These are phyloP conservation scores for Ariopsis seemanni DNA, from an alignment of 2,113 vertebrate species.

Conservation along the genomic window DNA sequence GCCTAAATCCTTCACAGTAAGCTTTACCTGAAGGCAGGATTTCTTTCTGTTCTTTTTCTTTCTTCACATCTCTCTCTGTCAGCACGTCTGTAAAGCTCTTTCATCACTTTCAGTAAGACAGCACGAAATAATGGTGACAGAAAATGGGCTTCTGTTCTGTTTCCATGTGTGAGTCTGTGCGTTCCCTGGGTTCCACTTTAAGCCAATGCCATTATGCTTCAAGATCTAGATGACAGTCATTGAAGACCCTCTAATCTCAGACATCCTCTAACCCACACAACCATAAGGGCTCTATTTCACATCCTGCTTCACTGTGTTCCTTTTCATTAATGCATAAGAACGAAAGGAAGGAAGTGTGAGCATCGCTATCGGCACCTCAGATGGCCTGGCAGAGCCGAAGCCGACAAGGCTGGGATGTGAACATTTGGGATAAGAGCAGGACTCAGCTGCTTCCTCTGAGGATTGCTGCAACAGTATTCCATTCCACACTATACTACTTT, in stretches of 20 bases:
- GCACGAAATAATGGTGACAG: conserved; percentile 5
- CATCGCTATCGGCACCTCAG: conserved; percentile 20
- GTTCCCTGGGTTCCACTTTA: conserved; percentile 11
- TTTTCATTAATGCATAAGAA: not conserved
- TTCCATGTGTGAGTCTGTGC: not conserved
- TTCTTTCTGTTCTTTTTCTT: not conserved
- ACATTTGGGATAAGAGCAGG: not conserved
- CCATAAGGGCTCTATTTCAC: conserved; percentile 5
- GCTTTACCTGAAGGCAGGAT: conserved; percentile 9
- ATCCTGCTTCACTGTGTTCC: not conserved
- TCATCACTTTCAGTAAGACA: conserved; percentile 28
- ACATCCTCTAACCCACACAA: conserved; percentile 18
- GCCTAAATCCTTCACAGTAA: conserved; percentile 27
- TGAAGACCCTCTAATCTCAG: conserved; percentile 21
- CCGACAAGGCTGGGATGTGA: not conserved
- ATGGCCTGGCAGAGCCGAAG: not conserved
- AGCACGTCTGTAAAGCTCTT: conserved; percentile 1
- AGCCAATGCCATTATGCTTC: not conserved
- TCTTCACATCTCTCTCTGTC: not conserved
- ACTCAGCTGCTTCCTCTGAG: not conserved
- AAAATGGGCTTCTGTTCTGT: conserved; percentile 5
- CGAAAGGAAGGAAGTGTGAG: conserved; percentile 15
- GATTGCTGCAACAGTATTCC: not conserved
- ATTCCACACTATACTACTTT: not conserved
- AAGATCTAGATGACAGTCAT: not conserved